Evolutionary conservation across 2,888 invertebrate genomes (phyloP), one percentile per base, ranked within the genome.

Genomic region (Hydraecia micacea): DNA sequence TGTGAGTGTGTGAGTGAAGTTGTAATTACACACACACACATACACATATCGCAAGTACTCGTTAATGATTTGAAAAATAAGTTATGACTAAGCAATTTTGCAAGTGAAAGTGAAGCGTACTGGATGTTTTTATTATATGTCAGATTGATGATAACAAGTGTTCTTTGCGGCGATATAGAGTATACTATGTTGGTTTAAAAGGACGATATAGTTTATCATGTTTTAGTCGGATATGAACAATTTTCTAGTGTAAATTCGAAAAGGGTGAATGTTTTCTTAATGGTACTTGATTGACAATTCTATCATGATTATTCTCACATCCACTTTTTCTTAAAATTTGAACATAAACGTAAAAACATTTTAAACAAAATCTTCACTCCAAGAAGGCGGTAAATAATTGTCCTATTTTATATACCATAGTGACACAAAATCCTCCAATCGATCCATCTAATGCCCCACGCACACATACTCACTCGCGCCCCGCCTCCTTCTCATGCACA

Each of bases 61-160:
- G 81, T 79, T 84, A 87, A 84, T 89, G 88, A 88, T 89, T 89
- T 88, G 84, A 89, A 89, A 88, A 89, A 88, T 89, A 88, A 84
- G 84, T 87, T 88, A 88, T 87, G 88, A 89, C 83, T 88, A 76
- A 84, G 86, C 88, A 73, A 84, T 85, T 84, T 85, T 73, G 75
- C 65, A 11, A 87, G 89, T 88, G 89, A 89, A 89, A 89, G 89
- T 89, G 83, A 67, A 75, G 52, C 63, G 68, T 79, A 63, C 72
- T 63, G 60, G 42, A 74, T 73, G 67, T 66, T 74, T 75, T 79
- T 84, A 78, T 75, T 73, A 58, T 85, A 39, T 75, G 46, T 65
- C 39, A 32, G 72, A 66, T 66, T 70, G 49, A 58, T 73, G 55
- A 28, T 70, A 86, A 63, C 36, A 42, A 75, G 73, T 62, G 63